A percentile compares a stretch with the other conserved stretches of the same genome.
phyloP scores from a whole-genome alignment of 2,888 invertebrate genomes.

The Miltochrista miniata region DNA sequence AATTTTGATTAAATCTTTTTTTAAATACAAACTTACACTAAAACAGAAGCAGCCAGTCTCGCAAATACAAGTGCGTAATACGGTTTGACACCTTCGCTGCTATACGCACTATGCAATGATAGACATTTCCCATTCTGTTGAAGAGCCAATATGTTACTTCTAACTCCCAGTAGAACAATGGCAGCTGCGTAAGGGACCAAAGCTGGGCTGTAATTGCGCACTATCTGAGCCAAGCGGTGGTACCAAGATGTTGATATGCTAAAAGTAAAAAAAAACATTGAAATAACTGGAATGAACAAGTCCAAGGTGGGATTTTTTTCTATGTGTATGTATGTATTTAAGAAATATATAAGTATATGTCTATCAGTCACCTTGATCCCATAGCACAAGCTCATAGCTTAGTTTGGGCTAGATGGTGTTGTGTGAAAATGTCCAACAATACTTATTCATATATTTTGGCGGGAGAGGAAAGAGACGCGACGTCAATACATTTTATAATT shows the following conservation, averaged over 20 bases:
- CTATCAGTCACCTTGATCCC: no score
- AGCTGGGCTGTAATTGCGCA: conserved; percentile 86
- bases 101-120: conserved; percentile 82
- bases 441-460: no score
- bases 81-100: conserved; percentile 82
- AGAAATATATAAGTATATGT: no score
- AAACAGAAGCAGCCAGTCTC: conserved; percentile 67
- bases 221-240: conserved; percentile 85
- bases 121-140: conserved; percentile 54
- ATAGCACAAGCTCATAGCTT: no score
- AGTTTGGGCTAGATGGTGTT: no score
- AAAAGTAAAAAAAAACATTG: conserved; percentile 12
- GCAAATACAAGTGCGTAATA: conserved; percentile 80
- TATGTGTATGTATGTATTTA: no score
- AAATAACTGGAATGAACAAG: background rate
- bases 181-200: conserved; percentile 87
- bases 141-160: conserved; percentile 54
- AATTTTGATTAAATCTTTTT: background rate
- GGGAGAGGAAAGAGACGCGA: no score
- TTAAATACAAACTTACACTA: conserved; percentile 67
- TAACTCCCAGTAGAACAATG: conserved; percentile 84
- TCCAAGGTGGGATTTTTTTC: no score
- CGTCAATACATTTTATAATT: no score
- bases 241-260: conserved; percentile 84
- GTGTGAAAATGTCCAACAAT: no score